A percentile compares a stretch with the other conserved stretches of the same genome.
These are phyloP conservation scores for Samia ricini DNA, from an alignment of 1,140 invertebrate genomes.

Conservation along the genomic window DNA sequence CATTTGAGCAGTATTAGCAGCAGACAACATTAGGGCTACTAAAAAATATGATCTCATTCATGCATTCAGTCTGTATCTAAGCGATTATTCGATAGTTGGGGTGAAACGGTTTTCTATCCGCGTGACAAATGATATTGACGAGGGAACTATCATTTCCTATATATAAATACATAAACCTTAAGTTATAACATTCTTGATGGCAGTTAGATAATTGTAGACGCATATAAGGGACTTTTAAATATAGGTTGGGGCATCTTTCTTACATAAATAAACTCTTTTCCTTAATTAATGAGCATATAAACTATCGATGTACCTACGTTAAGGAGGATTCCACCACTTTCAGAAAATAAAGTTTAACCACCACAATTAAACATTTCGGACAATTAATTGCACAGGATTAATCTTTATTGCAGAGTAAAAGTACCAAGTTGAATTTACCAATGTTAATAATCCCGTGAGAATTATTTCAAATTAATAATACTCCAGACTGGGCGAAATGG, in stretches of 20 bases:
- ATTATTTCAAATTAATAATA: slow-evolving; percentile 38
- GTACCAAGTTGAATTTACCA: background rate
- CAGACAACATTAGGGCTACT: background rate
- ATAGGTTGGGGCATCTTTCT: no score
- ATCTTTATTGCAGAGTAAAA: background rate
- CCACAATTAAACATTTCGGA: background rate
- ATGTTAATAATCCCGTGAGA: slow-evolving; percentile 32
- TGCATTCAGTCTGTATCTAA: slow-evolving; percentile 15
- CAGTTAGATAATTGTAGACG: background rate
- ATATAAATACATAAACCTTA: background rate
- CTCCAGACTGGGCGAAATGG: slow-evolving; percentile 30
- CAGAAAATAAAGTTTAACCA: no score
- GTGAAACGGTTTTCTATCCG: slow-evolving; percentile 40
- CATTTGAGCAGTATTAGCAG: background rate
- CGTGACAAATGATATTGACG: slow-evolving; percentile 45
- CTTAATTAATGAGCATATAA: no score
- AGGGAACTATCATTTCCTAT: background rate
- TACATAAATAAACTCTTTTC: no score
- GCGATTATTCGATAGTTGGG: slow-evolving; percentile 38
- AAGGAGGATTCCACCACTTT: no score
- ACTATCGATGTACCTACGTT: no score
- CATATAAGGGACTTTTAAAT: no score
- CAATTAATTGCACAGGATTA: background rate
- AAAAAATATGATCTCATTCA: slow-evolving; percentile 30
- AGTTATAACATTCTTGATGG: background rate